Percentiles rank a stretch among this genome's conserved stretches.
phyloP scores from a whole-genome alignment of 2,113 vertebrate genomes.

The Aspidoscelis tigris region DNA sequence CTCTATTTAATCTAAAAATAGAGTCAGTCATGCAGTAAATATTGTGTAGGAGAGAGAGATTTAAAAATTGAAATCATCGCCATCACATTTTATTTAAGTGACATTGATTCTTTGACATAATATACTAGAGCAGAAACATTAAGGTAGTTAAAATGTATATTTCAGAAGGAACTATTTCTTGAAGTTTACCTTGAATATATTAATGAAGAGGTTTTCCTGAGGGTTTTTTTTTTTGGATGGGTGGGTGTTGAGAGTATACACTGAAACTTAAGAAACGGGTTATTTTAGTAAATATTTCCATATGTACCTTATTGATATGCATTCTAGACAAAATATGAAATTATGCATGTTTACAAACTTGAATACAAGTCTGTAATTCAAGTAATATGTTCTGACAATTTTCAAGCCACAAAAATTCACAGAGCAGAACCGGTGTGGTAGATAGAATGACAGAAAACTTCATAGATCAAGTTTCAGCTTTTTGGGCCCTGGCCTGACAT shows the following conservation, averaged over 20 bases:
- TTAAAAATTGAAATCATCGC: background rate
- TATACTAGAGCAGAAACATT: slow-evolving; percentile 43
- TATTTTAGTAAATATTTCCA: slow-evolving; percentile 70
- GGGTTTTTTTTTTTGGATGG: background rate
- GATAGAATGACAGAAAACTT: slow-evolving; percentile 13
- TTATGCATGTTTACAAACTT: slow-evolving; percentile 37
- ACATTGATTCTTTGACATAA: slow-evolving; percentile 24
- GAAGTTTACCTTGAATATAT: slow-evolving; percentile 55
- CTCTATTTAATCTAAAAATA: no score
- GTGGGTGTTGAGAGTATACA: slow-evolving; percentile 1
- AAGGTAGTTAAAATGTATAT: slow-evolving; percentile 22
- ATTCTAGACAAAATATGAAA: slow-evolving; percentile 60
- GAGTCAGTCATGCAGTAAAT: no score
- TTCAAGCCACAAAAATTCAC: slow-evolving; percentile 37
- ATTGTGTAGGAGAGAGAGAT: background rate
- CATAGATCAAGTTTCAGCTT: slow-evolving; percentile 29
- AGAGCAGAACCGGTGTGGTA: slow-evolving; percentile 18
- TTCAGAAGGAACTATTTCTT: slow-evolving; percentile 47
- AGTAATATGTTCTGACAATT: background rate
- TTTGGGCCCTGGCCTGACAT: slow-evolving; percentile 6
- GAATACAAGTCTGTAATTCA: slow-evolving; percentile 50
- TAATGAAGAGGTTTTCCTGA: slow-evolving; percentile 51
- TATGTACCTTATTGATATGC: slow-evolving; percentile 46
- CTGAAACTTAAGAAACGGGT: slow-evolving; percentile 60
- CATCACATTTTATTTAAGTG: background rate